Evolutionary conservation across 2,888 invertebrate species (phyloP).

Genomic region (Cephonodes hylas): DNA sequence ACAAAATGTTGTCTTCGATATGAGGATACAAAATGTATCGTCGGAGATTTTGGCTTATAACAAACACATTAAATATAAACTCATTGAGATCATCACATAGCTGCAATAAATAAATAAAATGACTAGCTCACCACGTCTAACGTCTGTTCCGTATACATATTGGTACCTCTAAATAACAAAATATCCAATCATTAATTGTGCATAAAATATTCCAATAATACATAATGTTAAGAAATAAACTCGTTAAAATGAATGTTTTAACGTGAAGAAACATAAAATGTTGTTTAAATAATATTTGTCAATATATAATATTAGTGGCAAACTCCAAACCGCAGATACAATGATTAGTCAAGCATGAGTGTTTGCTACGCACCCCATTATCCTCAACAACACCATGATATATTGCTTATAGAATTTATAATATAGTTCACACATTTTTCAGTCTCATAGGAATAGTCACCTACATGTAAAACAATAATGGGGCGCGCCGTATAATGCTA

Average conservation of each 20-base stretch:
- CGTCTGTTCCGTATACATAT: background rate
- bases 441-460: slow-evolving; percentile 19
- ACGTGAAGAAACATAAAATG: background rate
- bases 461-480: slow-evolving; percentile 14
- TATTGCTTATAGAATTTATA: background rate
- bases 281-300: background rate
- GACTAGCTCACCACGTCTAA: background rate
- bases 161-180: background rate
- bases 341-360: background rate
- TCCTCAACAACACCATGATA: background rate
- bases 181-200: background rate
- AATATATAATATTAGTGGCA: background rate
- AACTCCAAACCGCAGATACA: background rate
- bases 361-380: background rate
- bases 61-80: background rate
- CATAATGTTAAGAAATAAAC: background rate
- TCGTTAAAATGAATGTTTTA: background rate
- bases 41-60: background rate
- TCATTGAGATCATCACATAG: background rate
- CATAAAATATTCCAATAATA: background rate
- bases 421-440: slow-evolving; percentile 15
- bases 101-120: background rate
- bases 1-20: background rate
- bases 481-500: background rate
- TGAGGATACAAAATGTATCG: background rate